Evolutionary conservation across 2,113 vertebrate species (phyloP).

Genomic region (Aegotheles bennettii): DNA sequence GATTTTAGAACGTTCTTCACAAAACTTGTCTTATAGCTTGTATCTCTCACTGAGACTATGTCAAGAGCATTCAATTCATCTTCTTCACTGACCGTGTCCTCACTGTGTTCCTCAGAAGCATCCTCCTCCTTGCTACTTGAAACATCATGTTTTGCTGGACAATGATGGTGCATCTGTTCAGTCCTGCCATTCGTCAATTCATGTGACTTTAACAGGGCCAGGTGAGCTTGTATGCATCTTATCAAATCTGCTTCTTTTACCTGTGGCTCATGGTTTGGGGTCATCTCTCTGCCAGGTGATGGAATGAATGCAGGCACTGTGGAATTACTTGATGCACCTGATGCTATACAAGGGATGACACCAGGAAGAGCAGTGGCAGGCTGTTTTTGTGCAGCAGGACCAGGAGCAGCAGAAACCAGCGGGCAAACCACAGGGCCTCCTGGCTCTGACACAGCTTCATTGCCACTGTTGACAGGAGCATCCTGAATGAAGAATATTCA

Average conservation of each 20-base stretch:
- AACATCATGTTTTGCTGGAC: not conserved
- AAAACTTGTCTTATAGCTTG: conserved; percentile 51
- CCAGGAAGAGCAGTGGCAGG: not conserved
- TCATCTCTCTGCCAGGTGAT: not conserved
- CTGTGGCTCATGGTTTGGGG: not conserved
- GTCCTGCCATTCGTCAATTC: not conserved
- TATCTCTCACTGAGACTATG: conserved; percentile 69
- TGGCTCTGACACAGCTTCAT: conserved; percentile 7
- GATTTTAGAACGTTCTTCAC: conserved; percentile 49
- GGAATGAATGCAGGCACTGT: not conserved
- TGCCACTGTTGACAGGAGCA: not conserved
- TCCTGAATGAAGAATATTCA: conserved; percentile 33
- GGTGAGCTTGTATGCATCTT: conserved; percentile 65
- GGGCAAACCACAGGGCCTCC: not conserved
- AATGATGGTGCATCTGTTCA: not conserved
- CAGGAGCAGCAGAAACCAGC: not conserved
- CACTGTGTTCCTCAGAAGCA: conserved; percentile 31
- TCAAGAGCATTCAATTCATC: conserved; percentile 58
- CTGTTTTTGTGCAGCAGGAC: not conserved
- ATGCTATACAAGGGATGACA: not conserved
- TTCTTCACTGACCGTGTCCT: conserved; percentile 55
- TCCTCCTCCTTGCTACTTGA: conserved; percentile 24
- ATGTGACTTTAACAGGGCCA: conserved; percentile 57
- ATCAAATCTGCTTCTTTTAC: conserved; percentile 64
- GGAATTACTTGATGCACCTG: not conserved